phyloP scores from a whole-genome alignment of 2,797 vertebrate genomes.

The Spinibarbus caldwelli region DNA sequence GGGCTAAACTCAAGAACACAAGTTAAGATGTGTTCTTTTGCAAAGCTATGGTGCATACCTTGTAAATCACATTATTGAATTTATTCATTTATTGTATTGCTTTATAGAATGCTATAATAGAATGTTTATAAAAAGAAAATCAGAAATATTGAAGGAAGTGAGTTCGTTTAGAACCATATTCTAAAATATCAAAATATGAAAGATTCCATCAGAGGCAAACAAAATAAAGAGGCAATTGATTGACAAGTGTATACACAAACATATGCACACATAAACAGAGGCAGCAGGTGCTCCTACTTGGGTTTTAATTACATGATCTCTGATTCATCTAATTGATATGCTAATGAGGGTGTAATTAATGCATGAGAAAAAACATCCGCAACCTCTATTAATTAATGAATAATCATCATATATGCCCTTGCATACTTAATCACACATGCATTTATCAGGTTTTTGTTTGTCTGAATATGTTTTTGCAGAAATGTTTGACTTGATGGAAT shows the following conservation, averaged over 20 bases:
- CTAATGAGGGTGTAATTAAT: constrained; percentile 86
- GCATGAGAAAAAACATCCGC: constrained; percentile 83
- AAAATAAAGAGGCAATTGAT: constrained; percentile 28
- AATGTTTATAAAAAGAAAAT: background rate
- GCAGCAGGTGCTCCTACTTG: constrained; percentile 85
- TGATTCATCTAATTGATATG: constrained; percentile 87
- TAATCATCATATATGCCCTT: constrained; percentile 81
- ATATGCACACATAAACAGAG: constrained; percentile 63
- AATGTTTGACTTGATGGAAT: background rate
- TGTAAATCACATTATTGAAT: background rate
- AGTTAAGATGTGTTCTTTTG: background rate
- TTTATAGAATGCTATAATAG: background rate
- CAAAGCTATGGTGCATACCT: background rate
- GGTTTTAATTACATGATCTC: constrained; percentile 87
- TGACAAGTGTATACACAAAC: constrained; percentile 33
- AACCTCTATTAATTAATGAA: constrained; percentile 79
- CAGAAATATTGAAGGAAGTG: background rate
- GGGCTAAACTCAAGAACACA: background rate
- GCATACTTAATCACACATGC: constrained; percentile 72
- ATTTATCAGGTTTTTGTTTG: constrained; percentile 22
- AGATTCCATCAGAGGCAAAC: constrained; percentile 51
- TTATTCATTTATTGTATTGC: background rate
- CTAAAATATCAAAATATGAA: background rate
- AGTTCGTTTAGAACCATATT: background rate
- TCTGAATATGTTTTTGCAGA: constrained; percentile 11